phyloP scores from a whole-genome alignment of 2,797 vertebrate genomes.

The Coregonus suidteri region DNA sequence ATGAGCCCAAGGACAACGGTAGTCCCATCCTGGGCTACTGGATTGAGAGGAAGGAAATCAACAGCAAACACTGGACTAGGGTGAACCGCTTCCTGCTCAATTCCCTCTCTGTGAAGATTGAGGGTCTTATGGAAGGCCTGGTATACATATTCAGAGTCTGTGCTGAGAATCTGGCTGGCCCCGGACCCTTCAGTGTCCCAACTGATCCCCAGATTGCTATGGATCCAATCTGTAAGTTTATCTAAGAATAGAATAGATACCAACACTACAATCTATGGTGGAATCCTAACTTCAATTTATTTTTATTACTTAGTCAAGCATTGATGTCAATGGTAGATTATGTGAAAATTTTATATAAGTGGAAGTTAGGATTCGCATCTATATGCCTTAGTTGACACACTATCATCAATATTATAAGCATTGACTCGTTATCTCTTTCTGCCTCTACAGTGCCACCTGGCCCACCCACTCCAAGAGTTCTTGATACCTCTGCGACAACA shows the following conservation, averaged over 20 bases:
- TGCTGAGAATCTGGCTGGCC: conserved; percentile 96
- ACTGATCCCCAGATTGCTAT: conserved; percentile 84
- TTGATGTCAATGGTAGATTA: no score
- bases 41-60: conserved; percentile 98
- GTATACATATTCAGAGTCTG: conserved; percentile 97
- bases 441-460: conserved; percentile 85
- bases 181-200: conserved; percentile 94
- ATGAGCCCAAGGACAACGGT: conserved; percentile 98
- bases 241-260: no score
- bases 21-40: conserved; percentile 97
- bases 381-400: neutral
- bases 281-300: no score
- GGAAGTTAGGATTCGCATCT: no score
- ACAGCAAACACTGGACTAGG: conserved; percentile 95
- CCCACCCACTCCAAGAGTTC: conserved; percentile 86
- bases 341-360: no score
- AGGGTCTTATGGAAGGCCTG: conserved; percentile 91
- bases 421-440: neutral
- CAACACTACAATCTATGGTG: neutral
- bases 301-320: no score
- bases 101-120: conserved; percentile 83
- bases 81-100: conserved; percentile 88
- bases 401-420: neutral
- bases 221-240: conserved; percentile 91
- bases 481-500: conserved; percentile 87